Percentiles rank a stretch among this genome's conserved stretches.
These are phyloP conservation scores for Mimumesa dahlbomi DNA, from an alignment of 2,888 invertebrate species.

Conservation along the genomic window DNA sequence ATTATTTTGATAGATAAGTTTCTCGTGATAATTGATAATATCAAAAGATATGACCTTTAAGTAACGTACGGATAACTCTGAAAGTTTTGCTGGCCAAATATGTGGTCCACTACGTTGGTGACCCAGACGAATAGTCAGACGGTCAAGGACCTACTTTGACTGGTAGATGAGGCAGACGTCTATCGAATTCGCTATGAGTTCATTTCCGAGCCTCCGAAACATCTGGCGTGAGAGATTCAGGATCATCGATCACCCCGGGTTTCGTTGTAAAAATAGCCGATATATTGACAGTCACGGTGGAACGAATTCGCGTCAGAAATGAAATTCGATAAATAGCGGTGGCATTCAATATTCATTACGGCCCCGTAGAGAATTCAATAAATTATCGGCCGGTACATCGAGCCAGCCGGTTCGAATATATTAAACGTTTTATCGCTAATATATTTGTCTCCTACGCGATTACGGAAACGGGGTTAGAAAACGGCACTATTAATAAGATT, in stretches of 20 bases:
- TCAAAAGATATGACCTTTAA: too few relatives aligned
- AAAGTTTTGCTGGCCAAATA: neutral
- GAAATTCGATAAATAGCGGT: neutral
- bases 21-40: too few relatives aligned
- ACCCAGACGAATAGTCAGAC: slow-evolving; percentile 53
- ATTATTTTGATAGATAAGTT: too few relatives aligned
- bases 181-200: slow-evolving; percentile 33
- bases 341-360: slow-evolving; percentile 7
- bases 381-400: neutral
- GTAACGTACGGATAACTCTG: too few relatives aligned
- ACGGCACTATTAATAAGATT: slow-evolving; percentile 13
- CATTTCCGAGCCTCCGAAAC: slow-evolving; percentile 18
- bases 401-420: neutral
- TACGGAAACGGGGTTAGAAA: neutral
- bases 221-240: slow-evolving; percentile 29
- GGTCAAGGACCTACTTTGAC: slow-evolving; percentile 63
- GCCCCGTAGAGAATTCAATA: neutral
- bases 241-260: slow-evolving; percentile 24
- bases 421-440: neutral
- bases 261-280: slow-evolving; percentile 5
- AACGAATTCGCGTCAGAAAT: neutral
- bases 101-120: slow-evolving; percentile 4
- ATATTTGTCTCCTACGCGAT: neutral
- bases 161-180: slow-evolving; percentile 54
- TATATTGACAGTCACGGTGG: slow-evolving; percentile 11